phyloP scores from a whole-genome alignment of 2,797 vertebrate genomes.

The Triplophysa yarkandensis region DNA sequence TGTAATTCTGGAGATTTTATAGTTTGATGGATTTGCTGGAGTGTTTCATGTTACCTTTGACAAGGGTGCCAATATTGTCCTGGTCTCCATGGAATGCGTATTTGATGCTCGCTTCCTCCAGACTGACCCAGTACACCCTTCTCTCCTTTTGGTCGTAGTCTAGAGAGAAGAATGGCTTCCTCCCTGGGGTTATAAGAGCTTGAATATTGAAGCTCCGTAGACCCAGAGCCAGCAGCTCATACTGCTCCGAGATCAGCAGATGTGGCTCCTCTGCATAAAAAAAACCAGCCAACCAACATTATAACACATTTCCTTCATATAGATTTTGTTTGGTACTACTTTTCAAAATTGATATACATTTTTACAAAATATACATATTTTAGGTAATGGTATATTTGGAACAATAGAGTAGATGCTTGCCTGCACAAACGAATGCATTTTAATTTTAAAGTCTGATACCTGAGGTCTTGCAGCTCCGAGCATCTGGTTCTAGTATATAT shows the following conservation, averaged over 20 bases:
- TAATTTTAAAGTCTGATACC: constrained; percentile 66
- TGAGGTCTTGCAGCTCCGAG: constrained; percentile 80
- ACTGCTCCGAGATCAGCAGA: constrained; percentile 84
- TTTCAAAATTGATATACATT: too few species aligned
- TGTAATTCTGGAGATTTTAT: too few species aligned
- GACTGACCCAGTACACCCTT: constrained; percentile 87
- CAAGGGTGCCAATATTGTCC: constrained; percentile 76
- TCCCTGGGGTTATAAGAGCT: constrained; percentile 71
- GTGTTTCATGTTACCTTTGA: constrained; percentile 78
- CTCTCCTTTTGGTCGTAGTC: constrained; percentile 83
- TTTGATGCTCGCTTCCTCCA: constrained; percentile 84
- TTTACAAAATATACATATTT: too few species aligned
- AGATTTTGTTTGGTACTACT: too few species aligned
- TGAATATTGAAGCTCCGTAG: constrained; percentile 75
- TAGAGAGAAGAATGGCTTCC: constrained; percentile 79
- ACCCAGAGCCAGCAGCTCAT: constrained; percentile 78
- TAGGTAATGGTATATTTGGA: too few species aligned
- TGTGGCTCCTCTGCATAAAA: constrained; percentile 77
- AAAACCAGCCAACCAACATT: neutral
- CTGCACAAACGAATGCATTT: neutral
- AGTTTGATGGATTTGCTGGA: neutral
- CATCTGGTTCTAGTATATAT: constrained; percentile 82
- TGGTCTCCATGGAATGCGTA: constrained; percentile 77
- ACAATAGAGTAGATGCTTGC: too few species aligned
- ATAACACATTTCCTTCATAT: too few species aligned